These are phyloP conservation scores for Myopa tessellatipennis DNA, from an alignment of 2,888 invertebrate genomes.

Conservation along the genomic window DNA sequence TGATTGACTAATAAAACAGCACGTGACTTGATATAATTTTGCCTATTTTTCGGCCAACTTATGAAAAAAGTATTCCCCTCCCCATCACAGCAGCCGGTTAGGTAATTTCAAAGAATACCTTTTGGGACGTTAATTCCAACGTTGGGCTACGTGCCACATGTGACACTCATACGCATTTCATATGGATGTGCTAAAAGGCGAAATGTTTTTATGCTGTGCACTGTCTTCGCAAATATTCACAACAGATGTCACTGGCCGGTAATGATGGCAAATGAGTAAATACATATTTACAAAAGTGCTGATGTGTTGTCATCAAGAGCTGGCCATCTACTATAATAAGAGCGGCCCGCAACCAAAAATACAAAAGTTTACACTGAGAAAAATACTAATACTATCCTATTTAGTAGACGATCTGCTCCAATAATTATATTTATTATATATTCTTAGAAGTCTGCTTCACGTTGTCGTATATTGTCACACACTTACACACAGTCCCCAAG, in stretches of 20 bases:
- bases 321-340: constrained; percentile 12
- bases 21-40: constrained; percentile 59
- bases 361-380: not conserved
- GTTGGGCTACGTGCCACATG: constrained; percentile 55
- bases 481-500: constrained; percentile 47
- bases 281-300: constrained; percentile 25
- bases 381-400: not conserved
- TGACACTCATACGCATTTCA: constrained; percentile 58
- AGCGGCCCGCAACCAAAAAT: not conserved
- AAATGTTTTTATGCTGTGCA: constrained; percentile 8
- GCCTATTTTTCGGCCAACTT: constrained; percentile 24
- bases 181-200: not conserved
- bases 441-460: constrained; percentile 20
- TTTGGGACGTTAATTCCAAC: constrained; percentile 48
- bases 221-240: constrained; percentile 39
- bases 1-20: constrained; percentile 66
- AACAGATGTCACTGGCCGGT: constrained; percentile 46
- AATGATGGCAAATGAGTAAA: constrained; percentile 43
- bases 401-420: constrained; percentile 8
- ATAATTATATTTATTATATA: constrained; percentile 22
- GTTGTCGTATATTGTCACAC: constrained; percentile 28
- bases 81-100: not conserved
- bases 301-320: constrained; percentile 32
- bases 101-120: constrained; percentile 36
- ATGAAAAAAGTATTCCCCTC: not conserved